Conservation (phyloP, 2,113 vertebrate genomes). For the Chloropsis hardwickii region DNA sequence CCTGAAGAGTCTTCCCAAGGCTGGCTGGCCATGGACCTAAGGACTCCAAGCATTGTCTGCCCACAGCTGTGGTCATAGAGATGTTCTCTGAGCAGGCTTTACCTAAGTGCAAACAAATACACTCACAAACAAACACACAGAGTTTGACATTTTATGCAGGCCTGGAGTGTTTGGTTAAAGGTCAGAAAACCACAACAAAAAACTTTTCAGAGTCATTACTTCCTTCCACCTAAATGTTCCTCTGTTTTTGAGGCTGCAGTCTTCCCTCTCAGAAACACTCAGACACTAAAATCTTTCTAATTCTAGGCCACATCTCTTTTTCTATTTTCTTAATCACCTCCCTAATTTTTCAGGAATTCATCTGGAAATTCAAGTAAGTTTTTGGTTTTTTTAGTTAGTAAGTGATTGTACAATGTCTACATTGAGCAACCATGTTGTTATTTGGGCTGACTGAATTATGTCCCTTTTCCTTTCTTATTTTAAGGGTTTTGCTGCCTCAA, state of each 20-base stretch:
- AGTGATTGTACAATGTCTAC: not conserved
- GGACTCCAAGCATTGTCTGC: not conserved
- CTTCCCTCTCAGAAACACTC: not conserved
- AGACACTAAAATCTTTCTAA: not conserved
- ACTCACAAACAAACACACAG: not conserved
- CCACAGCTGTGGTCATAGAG: not conserved
- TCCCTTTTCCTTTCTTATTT: not conserved
- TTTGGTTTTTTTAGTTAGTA: not conserved
- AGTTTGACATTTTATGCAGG: not conserved
- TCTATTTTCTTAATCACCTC: not conserved
- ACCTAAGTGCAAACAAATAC: not conserved
- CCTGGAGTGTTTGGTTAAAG: not conserved
- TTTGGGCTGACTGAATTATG: not conserved
- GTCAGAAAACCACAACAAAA: slow-evolving; percentile 40
- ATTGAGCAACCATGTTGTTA: not conserved
- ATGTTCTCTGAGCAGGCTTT: not conserved
- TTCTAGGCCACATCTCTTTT: not conserved
- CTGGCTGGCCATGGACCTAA: not conserved
- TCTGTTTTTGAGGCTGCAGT: not conserved
- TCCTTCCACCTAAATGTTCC: not conserved
- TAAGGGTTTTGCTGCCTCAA: not conserved
- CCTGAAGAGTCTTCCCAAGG: not conserved
- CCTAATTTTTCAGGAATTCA: not conserved
- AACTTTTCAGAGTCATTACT: slow-evolving; percentile 7
- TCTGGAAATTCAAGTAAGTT: not conserved